Evolutionary conservation across 2,888 invertebrate species (phyloP), one percentile per base, ranked within the genome.

Genomic region (Encarsia formosa): DNA sequence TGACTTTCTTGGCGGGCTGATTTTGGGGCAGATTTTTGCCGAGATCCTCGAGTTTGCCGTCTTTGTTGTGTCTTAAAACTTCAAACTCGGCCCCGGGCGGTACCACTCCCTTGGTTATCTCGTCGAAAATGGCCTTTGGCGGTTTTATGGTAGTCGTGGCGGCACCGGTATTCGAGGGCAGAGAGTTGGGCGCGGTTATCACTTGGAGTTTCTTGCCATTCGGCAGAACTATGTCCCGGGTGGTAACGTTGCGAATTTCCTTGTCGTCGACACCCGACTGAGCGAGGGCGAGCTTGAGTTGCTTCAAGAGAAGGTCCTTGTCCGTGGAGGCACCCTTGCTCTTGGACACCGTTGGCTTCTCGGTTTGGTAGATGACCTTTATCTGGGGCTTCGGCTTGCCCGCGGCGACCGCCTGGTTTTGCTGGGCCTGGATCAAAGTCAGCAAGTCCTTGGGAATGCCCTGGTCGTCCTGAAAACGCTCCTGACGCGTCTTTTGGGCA

Each of bases 71-170:
- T 65, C 86, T 84, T n/a, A 88, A 79, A 1, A 91, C 78, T 71
- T 91, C 90, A 63, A 85, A 91, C 62, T 91, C 85, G 1, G 88
- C 84, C 2, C 86, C 87, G 1, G 86, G 84, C 2, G 90, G 90
- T 52, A 90, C 75, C 0, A 89, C 86, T 0, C 85, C 87, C 69
- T 86, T 87, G 0, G 90, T 88, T 38, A 91, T 72, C 65, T 91
- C 88, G 43, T 89, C 88, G 8, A 91, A 79, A 3, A 87, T 80
- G 18, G 79, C 78, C 57, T 80, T 80, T 23, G 84, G 85, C 53
- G 88, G 87, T 60, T 78, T 79, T 24, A 79, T 69, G 65, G 81
- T 77, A 0, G 82, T 81, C 8, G 80, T 79, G 1, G 79, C 74
- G 5, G 61, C 58, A 13, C 60, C 63, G 1, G 63, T 52, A 4